Conservation (phyloP, 2,797 vertebrate species). For the Apogon hyalosoma region DNA sequence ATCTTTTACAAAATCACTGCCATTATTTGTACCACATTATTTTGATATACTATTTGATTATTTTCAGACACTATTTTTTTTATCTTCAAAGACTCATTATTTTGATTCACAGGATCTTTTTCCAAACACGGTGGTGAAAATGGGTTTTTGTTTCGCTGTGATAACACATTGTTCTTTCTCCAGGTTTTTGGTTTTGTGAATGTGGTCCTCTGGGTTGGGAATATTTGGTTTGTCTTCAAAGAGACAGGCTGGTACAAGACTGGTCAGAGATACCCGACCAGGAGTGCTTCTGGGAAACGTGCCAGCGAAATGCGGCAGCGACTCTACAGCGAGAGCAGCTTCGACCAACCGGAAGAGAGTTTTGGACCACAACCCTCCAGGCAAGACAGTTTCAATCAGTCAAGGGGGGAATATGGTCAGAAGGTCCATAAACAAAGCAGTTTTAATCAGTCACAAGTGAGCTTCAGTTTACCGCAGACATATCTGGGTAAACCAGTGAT, state of each 20-base stretch:
- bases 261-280: slow-evolving; percentile 88
- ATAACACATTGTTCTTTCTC: slow-evolving; percentile 25
- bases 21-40: too few relatives aligned
- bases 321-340: slow-evolving; percentile 89
- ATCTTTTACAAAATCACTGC: too few relatives aligned
- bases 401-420: slow-evolving; percentile 44
- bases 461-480: slow-evolving; percentile 78
- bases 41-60: too few relatives aligned
- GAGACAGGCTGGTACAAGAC: slow-evolving; percentile 98
- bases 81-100: too few relatives aligned
- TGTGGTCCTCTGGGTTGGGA: slow-evolving; percentile 95
- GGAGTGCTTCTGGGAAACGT: slow-evolving; percentile 90
- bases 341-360: slow-evolving; percentile 88
- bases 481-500: slow-evolving; percentile 70
- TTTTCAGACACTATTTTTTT: too few relatives aligned
- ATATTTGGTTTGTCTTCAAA: slow-evolving; percentile 99
- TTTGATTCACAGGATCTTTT: too few relatives aligned
- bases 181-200: slow-evolving; percentile 98
- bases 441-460: slow-evolving; percentile 67
- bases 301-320: slow-evolving; percentile 88
- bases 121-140: too few relatives aligned
- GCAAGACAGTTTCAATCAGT: slow-evolving; percentile 78
- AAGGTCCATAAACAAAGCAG: slow-evolving; percentile 69
- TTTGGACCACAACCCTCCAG: slow-evolving; percentile 82
- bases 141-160: too few relatives aligned